These are phyloP conservation scores for Calephelis nemesis DNA, from an alignment of 1,140 invertebrate genomes.

Conservation along the genomic window DNA sequence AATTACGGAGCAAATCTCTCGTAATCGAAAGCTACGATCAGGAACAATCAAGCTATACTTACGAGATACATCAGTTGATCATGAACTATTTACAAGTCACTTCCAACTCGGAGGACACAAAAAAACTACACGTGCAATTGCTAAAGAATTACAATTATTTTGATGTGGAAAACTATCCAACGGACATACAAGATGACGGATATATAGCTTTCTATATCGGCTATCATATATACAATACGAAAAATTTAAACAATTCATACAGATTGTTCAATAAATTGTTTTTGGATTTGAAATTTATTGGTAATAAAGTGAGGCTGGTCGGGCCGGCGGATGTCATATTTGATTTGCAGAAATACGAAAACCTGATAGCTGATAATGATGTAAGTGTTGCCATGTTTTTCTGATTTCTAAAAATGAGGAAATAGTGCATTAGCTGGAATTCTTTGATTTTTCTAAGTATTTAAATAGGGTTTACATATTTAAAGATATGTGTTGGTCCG, in stretches of 20 bases:
- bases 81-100: constrained; percentile 59
- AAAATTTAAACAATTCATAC: constrained; percentile 54
- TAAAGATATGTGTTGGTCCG: too few relatives aligned
- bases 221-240: constrained; percentile 60
- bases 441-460: too few relatives aligned
- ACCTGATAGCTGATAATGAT: constrained; percentile 47
- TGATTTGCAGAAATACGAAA: constrained; percentile 66
- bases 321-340: constrained; percentile 64
- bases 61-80: constrained; percentile 67
- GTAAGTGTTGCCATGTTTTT: constrained; percentile 43
- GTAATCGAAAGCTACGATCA: constrained; percentile 55
- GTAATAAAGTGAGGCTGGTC: constrained; percentile 66
- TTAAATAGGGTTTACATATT: too few relatives aligned
- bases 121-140: constrained; percentile 56
- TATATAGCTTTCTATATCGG: constrained; percentile 71
- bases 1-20: constrained; percentile 58
- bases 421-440: too few relatives aligned
- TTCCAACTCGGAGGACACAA: constrained; percentile 47
- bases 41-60: constrained; percentile 58
- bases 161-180: constrained; percentile 37
- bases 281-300: constrained; percentile 68
- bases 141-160: constrained; percentile 61
- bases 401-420: background rate
- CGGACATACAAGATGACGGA: constrained; percentile 62
- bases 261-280: constrained; percentile 61